phyloP scores from a whole-genome alignment of 2,113 vertebrate species.

The Dicrurus megarhynchus region DNA sequence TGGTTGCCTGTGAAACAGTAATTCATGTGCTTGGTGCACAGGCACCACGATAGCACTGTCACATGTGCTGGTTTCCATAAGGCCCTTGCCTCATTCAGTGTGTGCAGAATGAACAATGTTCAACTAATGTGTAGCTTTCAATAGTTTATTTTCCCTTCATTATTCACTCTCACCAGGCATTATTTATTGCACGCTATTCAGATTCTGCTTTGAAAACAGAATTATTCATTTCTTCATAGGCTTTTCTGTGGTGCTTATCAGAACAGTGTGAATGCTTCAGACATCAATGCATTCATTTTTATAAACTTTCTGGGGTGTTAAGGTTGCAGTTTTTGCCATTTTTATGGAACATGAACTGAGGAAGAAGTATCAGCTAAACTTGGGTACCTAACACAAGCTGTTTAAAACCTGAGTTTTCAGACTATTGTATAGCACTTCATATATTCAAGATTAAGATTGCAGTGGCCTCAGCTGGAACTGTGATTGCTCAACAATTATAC shows the following conservation, averaged over 20 bases:
- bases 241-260: constrained; percentile 23
- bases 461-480: neutral
- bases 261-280: neutral
- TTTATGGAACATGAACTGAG: neutral
- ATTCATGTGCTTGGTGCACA: neutral
- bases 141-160: constrained; percentile 48
- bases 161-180: constrained; percentile 53
- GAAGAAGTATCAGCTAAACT: neutral
- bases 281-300: neutral
- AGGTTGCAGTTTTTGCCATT: neutral
- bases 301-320: neutral
- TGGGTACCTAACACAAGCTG: neutral
- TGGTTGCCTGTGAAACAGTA: constrained; percentile 44
- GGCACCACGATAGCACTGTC: neutral
- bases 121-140: constrained; percentile 29
- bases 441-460: neutral
- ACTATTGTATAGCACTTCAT: neutral
- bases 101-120: constrained; percentile 20
- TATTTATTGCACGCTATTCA: constrained; percentile 44
- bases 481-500: neutral
- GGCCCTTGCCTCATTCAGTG: constrained; percentile 17
- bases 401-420: neutral
- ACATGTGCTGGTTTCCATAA: constrained; percentile 17
- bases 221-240: constrained; percentile 51
- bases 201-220: constrained; percentile 50